These are phyloP conservation scores for Podarcis muralis DNA, from an alignment of 2,113 vertebrate genomes.

Conservation along the genomic window DNA sequence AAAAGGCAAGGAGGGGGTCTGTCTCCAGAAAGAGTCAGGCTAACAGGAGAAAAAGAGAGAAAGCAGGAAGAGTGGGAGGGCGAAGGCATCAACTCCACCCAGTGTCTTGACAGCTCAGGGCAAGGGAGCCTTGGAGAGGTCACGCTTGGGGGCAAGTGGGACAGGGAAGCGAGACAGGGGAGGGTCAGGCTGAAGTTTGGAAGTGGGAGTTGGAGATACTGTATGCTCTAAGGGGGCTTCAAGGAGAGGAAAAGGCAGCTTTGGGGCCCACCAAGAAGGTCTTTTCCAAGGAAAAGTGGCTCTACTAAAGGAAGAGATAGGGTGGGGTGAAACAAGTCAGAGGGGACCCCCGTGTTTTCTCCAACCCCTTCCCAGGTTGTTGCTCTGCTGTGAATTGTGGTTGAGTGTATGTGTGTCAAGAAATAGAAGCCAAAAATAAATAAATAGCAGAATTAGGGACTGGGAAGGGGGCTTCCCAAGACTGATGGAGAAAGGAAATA, in stretches of 20 bases:
- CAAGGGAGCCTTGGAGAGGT: no score
- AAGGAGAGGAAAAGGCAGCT: neutral
- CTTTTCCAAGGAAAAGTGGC: neutral
- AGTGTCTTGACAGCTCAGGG: neutral
- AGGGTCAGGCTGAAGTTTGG: neutral
- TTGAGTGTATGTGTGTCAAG: neutral
- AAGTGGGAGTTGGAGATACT: neutral
- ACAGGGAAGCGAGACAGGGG: neutral
- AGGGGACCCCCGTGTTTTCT: neutral
- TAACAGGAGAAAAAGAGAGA: neutral
- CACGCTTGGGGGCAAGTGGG: neutral
- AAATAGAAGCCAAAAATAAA: neutral
- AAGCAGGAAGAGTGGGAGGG: neutral
- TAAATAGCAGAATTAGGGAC: neutral
- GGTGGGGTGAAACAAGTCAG: no score
- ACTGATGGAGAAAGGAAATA: neutral
- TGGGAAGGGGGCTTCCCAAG: no score
- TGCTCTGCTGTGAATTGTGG: neutral
- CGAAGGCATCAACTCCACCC: neutral
- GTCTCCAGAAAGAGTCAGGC: neutral
- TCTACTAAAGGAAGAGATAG: neutral
- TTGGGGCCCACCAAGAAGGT: no score
- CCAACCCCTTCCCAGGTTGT: neutral
- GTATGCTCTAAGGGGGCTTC: neutral
- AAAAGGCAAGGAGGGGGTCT: neutral